A percentile compares a stretch with the other conserved stretches of the same genome.
These are phyloP conservation scores for Hemibagrus guttatus DNA, from an alignment of 2,797 vertebrate genomes.

Conservation along the genomic window DNA sequence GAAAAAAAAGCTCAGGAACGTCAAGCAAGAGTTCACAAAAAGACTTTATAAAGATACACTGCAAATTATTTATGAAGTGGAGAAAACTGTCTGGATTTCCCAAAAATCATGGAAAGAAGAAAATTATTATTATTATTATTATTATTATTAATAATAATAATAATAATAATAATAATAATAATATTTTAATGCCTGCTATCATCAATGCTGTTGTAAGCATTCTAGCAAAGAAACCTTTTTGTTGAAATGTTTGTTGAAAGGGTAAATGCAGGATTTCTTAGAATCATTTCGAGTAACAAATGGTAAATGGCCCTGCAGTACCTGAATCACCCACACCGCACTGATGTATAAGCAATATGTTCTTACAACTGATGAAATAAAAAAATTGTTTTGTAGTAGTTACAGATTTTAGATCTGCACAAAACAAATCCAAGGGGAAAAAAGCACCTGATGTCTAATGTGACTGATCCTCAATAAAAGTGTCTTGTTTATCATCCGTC, in stretches of 20 bases:
- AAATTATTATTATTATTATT: not conserved
- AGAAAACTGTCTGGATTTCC: too few species aligned
- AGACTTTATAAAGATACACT: not conserved
- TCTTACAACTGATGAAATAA: not conserved
- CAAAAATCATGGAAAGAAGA: not conserved
- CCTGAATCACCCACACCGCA: not conserved
- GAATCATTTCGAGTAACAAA: not conserved
- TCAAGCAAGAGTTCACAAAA: not conserved
- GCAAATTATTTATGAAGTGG: not conserved
- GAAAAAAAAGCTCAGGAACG: not conserved
- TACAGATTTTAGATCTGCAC: not conserved
- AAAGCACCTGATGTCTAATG: not conserved
- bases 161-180: too few species aligned
- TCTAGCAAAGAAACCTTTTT: not conserved
- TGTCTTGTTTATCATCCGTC: slow-evolving; percentile 37
- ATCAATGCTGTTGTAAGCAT: not conserved
- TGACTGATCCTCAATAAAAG: slow-evolving; percentile 3
- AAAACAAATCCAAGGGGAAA: not conserved
- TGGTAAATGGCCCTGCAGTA: not conserved
- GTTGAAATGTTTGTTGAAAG: not conserved
- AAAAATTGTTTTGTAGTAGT: too few species aligned
- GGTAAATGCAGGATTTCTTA: not conserved
- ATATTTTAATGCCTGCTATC: not conserved
- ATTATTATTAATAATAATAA: too few species aligned
- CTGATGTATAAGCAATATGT: not conserved